These are phyloP conservation scores for Amphiprion ocellaris DNA, from an alignment of 2,113 vertebrate species.

Conservation along the genomic window DNA sequence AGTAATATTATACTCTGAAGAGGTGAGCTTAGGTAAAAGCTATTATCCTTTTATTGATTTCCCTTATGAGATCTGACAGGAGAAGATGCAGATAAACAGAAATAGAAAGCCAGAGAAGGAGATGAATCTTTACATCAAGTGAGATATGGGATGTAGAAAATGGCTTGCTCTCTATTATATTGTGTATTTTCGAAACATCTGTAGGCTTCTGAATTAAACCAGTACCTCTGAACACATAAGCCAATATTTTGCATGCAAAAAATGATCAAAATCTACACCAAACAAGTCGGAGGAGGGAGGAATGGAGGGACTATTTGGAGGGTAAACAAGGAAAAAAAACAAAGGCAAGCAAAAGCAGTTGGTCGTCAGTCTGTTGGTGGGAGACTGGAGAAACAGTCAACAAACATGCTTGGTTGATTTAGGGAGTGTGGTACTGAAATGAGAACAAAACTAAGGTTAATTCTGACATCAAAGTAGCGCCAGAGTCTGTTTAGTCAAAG, in stretches of 20 bases:
- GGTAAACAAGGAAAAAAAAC: conserved; percentile 48
- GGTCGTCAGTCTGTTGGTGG: conserved; percentile 53
- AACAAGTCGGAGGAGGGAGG: conserved; percentile 25
- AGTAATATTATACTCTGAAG: conserved; percentile 34
- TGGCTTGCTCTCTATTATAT: background rate
- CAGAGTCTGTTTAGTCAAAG: conserved; percentile 49
- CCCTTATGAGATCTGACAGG: conserved; percentile 34
- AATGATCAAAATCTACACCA: conserved; percentile 33
- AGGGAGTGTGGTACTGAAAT: conserved; percentile 31
- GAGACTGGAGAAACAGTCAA: conserved; percentile 20
- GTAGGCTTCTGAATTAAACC: conserved; percentile 9
- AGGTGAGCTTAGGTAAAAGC: conserved; percentile 49
- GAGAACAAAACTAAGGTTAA: conserved; percentile 48
- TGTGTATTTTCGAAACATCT: background rate
- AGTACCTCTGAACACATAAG: conserved; percentile 13
- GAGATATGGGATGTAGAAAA: conserved; percentile 8
- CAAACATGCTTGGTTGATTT: conserved; percentile 50
- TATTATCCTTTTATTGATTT: conserved; percentile 59
- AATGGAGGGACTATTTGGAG: conserved; percentile 41
- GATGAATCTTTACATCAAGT: conserved; percentile 19
- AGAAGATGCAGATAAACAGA: conserved; percentile 57
- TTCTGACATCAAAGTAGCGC: conserved; percentile 51
- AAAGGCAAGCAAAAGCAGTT: conserved; percentile 55
- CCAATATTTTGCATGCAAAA: conserved; percentile 39
- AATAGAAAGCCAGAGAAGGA: conserved; percentile 32